phyloP scores from a whole-genome alignment of 2,888 invertebrate species.

The Gisinianus flammeolus region DNA sequence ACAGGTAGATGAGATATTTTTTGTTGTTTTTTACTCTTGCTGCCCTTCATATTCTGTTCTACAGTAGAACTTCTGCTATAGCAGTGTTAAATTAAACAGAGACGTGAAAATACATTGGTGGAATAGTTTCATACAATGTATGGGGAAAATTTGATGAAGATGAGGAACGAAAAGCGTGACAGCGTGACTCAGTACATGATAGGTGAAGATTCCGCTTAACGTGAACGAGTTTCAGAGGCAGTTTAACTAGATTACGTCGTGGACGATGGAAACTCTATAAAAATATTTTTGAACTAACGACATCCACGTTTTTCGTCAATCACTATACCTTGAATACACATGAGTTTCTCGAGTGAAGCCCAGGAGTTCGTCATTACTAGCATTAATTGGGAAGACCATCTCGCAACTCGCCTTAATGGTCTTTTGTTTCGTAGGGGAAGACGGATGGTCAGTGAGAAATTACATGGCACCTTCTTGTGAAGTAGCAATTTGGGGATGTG shows the following conservation, averaged over 20 bases:
- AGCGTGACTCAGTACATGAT: slow-evolving; percentile 13
- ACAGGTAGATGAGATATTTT: too few relatives aligned
- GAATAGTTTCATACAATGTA: background rate
- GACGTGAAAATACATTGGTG: background rate
- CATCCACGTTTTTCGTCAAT: background rate
- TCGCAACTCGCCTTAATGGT: background rate
- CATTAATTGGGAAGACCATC: background rate
- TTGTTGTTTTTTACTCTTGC: too few relatives aligned
- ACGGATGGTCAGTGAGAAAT: background rate
- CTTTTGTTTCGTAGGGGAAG: slow-evolving; percentile 5
- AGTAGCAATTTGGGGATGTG: background rate
- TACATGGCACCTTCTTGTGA: background rate
- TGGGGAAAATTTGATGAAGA: background rate
- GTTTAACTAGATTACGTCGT: slow-evolving; percentile 4
- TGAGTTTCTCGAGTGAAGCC: slow-evolving; percentile 1
- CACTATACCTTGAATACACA: background rate
- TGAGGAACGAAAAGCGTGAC: slow-evolving; percentile 6
- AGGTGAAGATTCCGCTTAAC: slow-evolving; percentile 8
- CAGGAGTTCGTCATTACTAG: slow-evolving; percentile 14
- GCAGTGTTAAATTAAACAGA: background rate
- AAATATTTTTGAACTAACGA: background rate
- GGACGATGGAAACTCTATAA: background rate
- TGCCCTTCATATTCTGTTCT: too few relatives aligned
- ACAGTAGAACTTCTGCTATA: too few relatives aligned
- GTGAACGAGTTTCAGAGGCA: slow-evolving; percentile 21